A percentile compares a stretch with the other conserved stretches of the same genome.
Conservation (phyloP, 2,888 invertebrate genomes). For the Molorchus minor region DNA sequence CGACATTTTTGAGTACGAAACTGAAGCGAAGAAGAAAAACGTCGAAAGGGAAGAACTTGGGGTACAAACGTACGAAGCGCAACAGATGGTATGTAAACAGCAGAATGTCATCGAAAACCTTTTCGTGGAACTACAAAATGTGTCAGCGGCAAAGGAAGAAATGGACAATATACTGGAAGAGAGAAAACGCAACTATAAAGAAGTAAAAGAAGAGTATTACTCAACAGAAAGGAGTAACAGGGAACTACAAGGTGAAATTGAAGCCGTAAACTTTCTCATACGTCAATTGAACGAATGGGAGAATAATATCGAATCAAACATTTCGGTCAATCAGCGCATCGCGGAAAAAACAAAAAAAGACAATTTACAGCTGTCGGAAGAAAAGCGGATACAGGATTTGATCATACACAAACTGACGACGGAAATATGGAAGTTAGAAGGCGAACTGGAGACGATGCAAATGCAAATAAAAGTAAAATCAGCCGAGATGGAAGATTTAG, state of each 20-base stretch:
- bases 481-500: constrained; percentile 68
- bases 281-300: constrained; percentile 72
- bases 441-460: constrained; percentile 70
- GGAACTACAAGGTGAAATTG: constrained; percentile 68
- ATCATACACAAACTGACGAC: constrained; percentile 71
- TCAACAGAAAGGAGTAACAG: constrained; percentile 60
- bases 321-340: constrained; percentile 71
- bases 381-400: constrained; percentile 67
- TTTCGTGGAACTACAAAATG: constrained; percentile 65
- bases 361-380: constrained; percentile 66
- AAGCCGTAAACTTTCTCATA: constrained; percentile 67
- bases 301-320: constrained; percentile 69
- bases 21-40: constrained; percentile 63
- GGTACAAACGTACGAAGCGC: constrained; percentile 68
- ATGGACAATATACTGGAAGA: constrained; percentile 65
- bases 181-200: constrained; percentile 63
- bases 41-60: constrained; percentile 69
- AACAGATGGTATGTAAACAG: constrained; percentile 69
- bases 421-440: constrained; percentile 76
- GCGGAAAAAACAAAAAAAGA: constrained; percentile 72
- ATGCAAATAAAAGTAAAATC: constrained; percentile 74
- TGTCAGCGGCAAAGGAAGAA: constrained; percentile 65
- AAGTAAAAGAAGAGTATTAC: constrained; percentile 61
- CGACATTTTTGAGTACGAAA: constrained; percentile 72
- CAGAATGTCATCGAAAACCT: constrained; percentile 68